phyloP scores from a whole-genome alignment of 2,113 vertebrate species.

The Progne subis region DNA sequence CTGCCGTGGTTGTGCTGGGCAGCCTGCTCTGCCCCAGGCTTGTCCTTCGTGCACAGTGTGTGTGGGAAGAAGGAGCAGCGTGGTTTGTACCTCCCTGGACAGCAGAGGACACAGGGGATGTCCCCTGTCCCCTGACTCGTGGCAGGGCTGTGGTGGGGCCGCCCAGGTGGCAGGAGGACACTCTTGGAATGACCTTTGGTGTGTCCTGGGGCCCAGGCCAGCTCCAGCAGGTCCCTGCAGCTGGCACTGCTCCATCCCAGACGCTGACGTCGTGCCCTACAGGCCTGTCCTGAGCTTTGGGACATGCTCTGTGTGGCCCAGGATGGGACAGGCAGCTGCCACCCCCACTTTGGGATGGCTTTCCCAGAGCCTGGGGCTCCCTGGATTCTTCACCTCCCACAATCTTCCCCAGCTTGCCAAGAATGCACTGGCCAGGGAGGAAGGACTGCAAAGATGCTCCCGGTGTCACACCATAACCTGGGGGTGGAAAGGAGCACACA shows the following conservation, averaged over 20 bases:
- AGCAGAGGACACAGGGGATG: background rate
- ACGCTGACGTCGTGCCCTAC: accelerated
- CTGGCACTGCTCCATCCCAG: background rate
- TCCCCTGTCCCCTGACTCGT: background rate
- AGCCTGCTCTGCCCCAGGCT: background rate
- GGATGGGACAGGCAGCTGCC: background rate
- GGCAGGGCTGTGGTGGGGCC: background rate
- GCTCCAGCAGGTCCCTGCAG: background rate
- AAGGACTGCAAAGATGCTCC: background rate
- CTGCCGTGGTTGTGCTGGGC: background rate
- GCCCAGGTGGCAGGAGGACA: background rate
- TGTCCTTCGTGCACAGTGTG: accelerated
- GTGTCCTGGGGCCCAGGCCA: background rate
- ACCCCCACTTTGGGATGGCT: background rate
- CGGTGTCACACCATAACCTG: background rate
- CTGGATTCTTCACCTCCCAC: background rate
- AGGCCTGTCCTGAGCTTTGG: background rate
- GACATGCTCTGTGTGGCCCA: background rate
- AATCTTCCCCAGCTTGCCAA: background rate
- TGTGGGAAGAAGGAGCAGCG: background rate
- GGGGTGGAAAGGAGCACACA: background rate
- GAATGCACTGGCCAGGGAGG: background rate
- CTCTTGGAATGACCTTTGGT: background rate
- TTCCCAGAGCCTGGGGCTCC: too few species aligned
- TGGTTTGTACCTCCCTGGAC: background rate